Evolutionary conservation across 2,797 vertebrate species (phyloP).

Genomic region (Spondyliosoma cantharus): DNA sequence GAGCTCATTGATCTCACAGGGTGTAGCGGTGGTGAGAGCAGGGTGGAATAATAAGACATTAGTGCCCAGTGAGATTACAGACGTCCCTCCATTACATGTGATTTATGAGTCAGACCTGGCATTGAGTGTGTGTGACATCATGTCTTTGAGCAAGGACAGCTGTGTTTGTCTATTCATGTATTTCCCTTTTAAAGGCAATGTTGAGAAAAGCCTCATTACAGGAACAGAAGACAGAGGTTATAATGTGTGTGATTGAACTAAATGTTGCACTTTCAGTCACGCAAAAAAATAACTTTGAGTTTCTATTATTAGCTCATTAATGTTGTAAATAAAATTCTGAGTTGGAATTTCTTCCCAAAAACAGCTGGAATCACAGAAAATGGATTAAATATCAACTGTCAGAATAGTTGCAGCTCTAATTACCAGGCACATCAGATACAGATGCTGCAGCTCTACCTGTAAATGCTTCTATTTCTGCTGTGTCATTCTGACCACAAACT

Average conservation of each 20-base stretch:
- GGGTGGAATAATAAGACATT: conserved; percentile 50
- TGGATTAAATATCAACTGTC: too few relatives aligned
- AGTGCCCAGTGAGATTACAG: conserved; percentile 48
- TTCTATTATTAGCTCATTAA: too few relatives aligned
- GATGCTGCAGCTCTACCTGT: conserved; percentile 29
- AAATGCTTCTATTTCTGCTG: conserved; percentile 4
- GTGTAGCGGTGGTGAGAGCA: conserved; percentile 43
- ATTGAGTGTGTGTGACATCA: conserved; percentile 58
- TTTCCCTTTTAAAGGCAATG: background rate
- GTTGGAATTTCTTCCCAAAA: too few relatives aligned
- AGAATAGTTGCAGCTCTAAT: too few relatives aligned
- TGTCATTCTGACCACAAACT: conserved; percentile 8
- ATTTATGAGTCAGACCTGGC: conserved; percentile 68
- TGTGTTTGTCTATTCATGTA: conserved; percentile 37
- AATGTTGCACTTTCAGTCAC: background rate
- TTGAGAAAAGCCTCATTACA: background rate
- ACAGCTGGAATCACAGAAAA: too few relatives aligned
- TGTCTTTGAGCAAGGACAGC: conserved; percentile 60
- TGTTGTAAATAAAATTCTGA: too few relatives aligned
- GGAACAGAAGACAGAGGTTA: background rate
- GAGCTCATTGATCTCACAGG: conserved; percentile 31
- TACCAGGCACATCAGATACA: background rate
- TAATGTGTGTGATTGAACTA: conserved; percentile 1
- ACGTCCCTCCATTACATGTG: conserved; percentile 51
- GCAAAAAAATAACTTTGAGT: too few relatives aligned